Conservation (phyloP, 1,140 invertebrate genomes). For the Musca vetustissima region DNA sequence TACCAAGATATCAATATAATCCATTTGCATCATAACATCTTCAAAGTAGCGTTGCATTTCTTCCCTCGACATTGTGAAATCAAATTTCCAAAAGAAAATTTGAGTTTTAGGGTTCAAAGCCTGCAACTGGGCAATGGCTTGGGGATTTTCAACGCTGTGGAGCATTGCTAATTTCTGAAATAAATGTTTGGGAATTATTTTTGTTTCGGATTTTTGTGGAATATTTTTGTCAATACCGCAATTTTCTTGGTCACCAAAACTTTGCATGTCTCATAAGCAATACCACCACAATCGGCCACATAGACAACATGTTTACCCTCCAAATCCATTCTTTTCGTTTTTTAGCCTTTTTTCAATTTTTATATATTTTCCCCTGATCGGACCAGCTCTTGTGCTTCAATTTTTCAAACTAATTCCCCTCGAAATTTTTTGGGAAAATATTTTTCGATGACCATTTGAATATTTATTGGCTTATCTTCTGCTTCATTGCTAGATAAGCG, state of each 20-base stretch:
- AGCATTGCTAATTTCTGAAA: constrained; percentile 48
- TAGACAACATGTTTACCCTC: constrained; percentile 49
- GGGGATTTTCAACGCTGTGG: constrained; percentile 42
- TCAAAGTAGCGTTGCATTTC: constrained; percentile 52
- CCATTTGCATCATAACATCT: constrained; percentile 47
- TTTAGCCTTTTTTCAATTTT: constrained; percentile 14
- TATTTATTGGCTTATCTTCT: no score
- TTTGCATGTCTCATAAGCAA: constrained; percentile 49
- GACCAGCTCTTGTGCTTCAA: neutral
- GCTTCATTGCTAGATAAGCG: no score
- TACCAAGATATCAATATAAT: constrained; percentile 50
- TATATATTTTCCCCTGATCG: neutral
- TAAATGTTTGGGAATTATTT: neutral
- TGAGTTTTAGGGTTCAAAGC: constrained; percentile 45
- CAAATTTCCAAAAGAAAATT: constrained; percentile 50
- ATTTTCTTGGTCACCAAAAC: constrained; percentile 48
- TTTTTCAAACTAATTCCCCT: neutral
- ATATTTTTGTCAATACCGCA: constrained; percentile 38
- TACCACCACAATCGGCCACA: constrained; percentile 51
- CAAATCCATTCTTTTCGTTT: no score
- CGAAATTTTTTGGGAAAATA: no score
- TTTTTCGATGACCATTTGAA: no score
- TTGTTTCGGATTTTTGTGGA: neutral
- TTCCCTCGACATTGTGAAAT: constrained; percentile 44
- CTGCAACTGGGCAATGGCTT: constrained; percentile 45